A percentile compares a stretch with the other conserved stretches of the same genome.
Conservation (phyloP, 2,113 vertebrate species). For the Calyptomena viridis region DNA sequence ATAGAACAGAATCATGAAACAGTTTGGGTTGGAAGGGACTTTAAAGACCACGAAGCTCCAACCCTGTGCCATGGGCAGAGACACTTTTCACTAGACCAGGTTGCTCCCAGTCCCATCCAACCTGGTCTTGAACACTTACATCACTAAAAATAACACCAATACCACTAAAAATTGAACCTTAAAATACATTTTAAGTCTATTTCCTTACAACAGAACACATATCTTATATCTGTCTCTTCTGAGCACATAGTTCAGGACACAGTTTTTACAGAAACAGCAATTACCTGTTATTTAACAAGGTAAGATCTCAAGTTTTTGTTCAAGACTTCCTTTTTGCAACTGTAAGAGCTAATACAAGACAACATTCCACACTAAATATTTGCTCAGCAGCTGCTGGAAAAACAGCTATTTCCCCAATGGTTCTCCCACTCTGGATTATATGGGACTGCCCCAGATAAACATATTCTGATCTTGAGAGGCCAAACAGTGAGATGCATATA, state of each 20-base stretch:
- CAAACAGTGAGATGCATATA: accelerated
- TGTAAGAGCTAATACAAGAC: not conserved
- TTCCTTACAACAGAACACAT: too few species aligned
- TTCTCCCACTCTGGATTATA: not conserved
- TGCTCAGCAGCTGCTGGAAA: not conserved
- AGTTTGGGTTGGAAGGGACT: not conserved
- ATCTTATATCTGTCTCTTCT: too few species aligned
- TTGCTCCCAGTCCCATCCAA: not conserved
- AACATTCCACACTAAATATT: not conserved
- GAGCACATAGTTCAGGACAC: not conserved
- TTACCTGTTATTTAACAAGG: not conserved
- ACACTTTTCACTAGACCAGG: not conserved
- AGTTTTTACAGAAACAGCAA: not conserved
- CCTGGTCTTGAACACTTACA: not conserved
- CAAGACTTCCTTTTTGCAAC: not conserved
- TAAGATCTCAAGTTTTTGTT: not conserved
- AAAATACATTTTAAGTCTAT: not conserved
- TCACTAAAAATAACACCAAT: not conserved
- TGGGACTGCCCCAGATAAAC: not conserved
- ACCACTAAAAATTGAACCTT: not conserved
- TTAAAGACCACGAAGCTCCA: not conserved
- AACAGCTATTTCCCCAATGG: not conserved
- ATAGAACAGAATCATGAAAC: not conserved
- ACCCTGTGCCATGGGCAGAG: not conserved
- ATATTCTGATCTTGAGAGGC: not conserved